phyloP scores from a whole-genome alignment of 2,888 invertebrate genomes.

The Linnaemya tessellans region DNA sequence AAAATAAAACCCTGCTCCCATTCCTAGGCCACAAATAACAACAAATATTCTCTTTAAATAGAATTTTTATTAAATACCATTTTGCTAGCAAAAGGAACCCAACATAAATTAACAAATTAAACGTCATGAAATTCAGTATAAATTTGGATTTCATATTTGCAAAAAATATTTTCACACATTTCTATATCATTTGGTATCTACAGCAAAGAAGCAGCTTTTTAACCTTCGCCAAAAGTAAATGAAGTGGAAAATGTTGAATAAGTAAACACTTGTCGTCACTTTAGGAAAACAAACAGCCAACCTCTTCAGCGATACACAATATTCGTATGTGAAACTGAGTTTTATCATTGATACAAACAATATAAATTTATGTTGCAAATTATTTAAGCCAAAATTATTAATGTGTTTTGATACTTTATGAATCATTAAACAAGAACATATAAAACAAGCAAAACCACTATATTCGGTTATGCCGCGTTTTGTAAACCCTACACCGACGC shows the following conservation, averaged over 20 bases:
- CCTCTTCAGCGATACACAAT: background rate
- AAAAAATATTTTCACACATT: background rate
- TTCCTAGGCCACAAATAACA: no score
- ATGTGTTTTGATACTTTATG: background rate
- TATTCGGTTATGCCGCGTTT: no score
- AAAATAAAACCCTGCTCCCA: no score
- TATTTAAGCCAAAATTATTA: no score
- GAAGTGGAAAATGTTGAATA: conserved; percentile 52
- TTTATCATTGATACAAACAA: conserved; percentile 31
- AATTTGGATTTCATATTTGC: no score
- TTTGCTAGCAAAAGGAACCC: background rate
- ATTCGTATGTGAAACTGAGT: background rate
- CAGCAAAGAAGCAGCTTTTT: no score
- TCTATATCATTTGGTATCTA: background rate
- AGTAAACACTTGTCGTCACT: conserved; percentile 46
- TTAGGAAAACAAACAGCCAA: conserved; percentile 7
- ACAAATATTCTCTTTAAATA: background rate
- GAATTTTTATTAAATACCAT: background rate
- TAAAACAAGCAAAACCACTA: no score
- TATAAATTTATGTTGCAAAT: no score
- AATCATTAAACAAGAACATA: no score
- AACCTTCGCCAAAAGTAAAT: conserved; percentile 17
- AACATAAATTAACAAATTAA: background rate
- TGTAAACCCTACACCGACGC: no score
- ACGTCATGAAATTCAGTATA: background rate